Evolutionary conservation across 2,888 invertebrate genomes (phyloP).

Genomic region (Apodemia mormo): DNA sequence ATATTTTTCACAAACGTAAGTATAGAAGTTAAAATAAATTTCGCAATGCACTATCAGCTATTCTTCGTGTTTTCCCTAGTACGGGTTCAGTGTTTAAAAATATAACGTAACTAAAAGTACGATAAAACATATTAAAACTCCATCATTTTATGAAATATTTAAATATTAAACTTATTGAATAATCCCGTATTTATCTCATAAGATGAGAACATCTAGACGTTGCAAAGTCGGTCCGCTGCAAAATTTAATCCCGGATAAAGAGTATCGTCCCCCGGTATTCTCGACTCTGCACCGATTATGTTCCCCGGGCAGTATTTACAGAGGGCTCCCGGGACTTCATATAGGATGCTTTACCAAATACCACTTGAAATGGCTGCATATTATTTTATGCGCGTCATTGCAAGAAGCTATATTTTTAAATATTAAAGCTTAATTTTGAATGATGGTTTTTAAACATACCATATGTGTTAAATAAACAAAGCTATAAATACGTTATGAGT

Average conservation of each 20-base stretch:
- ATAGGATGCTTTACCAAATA: slow-evolving; percentile 32
- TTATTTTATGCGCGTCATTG: slow-evolving; percentile 19
- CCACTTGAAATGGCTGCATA: slow-evolving; percentile 25
- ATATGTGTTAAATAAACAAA: too few relatives aligned
- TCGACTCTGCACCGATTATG: slow-evolving; percentile 37
- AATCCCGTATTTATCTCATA: slow-evolving; percentile 53
- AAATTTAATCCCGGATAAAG: slow-evolving; percentile 72
- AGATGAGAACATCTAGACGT: slow-evolving; percentile 46
- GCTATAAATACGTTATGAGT: too few relatives aligned
- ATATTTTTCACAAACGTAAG: too few relatives aligned
- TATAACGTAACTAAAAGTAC: too few relatives aligned
- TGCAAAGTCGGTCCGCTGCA: slow-evolving; percentile 60
- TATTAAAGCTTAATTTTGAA: too few relatives aligned
- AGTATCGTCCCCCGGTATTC: slow-evolving; percentile 52
- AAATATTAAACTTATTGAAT: slow-evolving; percentile 34
- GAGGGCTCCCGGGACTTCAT: slow-evolving; percentile 41
- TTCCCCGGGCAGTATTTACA: slow-evolving; percentile 41
- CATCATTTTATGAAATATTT: slow-evolving; percentile 23
- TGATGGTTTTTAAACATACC: too few relatives aligned
- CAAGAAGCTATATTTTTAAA: neutral
- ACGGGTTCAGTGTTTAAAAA: too few relatives aligned
- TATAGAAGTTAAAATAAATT: too few relatives aligned
- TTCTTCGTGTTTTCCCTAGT: too few relatives aligned
- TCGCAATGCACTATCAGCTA: too few relatives aligned
- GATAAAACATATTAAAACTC: neutral